phyloP scores from a whole-genome alignment of 2,113 vertebrate species.

The Protomyctophum bolini region DNA sequence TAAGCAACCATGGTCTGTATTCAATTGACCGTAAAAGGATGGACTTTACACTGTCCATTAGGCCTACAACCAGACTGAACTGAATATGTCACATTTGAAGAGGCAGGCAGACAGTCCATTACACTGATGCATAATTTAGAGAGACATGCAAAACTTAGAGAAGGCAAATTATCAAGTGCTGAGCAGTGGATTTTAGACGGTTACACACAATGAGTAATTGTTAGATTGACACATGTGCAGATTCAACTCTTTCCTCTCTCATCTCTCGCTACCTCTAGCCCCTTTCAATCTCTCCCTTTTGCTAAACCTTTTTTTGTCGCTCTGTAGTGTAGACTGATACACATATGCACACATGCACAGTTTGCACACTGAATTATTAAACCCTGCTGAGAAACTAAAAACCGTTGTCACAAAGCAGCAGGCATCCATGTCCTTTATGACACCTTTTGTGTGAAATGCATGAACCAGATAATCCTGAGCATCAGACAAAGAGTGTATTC shows the following conservation, averaged over 20 bases:
- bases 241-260: not conserved
- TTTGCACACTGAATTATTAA: conserved; percentile 2
- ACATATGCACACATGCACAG: not conserved
- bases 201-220: conserved; percentile 6
- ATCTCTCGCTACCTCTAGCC: too few relatives aligned
- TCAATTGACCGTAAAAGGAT: conserved; percentile 7
- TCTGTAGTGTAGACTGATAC: not conserved
- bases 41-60: conserved; percentile 3
- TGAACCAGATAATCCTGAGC: too few relatives aligned
- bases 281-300: not conserved
- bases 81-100: not conserved
- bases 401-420: not conserved
- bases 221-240: conserved; percentile 1
- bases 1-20: not conserved
- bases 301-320: too few relatives aligned
- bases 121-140: not conserved
- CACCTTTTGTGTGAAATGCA: too few relatives aligned
- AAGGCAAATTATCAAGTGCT: not conserved
- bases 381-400: conserved; percentile 1
- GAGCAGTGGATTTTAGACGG: conserved; percentile 6
- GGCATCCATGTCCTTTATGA: too few relatives aligned
- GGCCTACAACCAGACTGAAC: not conserved
- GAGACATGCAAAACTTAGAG: not conserved
- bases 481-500: too few relatives aligned
- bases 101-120: not conserved